These are phyloP conservation scores for Coleophora deauratella DNA, from an alignment of 2,888 invertebrate species.

Conservation along the genomic window DNA sequence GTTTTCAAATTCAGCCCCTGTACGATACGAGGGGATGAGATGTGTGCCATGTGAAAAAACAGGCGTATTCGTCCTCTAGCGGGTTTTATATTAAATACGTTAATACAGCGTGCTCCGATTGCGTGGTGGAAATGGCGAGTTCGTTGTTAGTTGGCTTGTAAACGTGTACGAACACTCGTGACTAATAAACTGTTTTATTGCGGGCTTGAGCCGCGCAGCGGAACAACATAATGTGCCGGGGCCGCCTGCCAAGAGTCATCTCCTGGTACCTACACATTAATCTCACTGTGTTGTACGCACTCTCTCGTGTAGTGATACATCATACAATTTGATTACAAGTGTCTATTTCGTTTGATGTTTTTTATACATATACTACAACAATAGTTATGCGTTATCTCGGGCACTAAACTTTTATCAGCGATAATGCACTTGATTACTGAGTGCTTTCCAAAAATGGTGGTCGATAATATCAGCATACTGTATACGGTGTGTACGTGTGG, in stretches of 20 bases:
- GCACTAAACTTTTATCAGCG: slow-evolving; percentile 6
- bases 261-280: slow-evolving; percentile 27
- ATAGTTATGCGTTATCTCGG: slow-evolving; percentile 7
- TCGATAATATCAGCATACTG: slow-evolving; percentile 2
- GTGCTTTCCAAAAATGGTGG: too few species aligned
- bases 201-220: slow-evolving; percentile 39
- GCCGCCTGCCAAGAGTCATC: slow-evolving; percentile 27
- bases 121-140: slow-evolving; percentile 23
- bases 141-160: slow-evolving; percentile 34
- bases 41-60: slow-evolving; percentile 64
- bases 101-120: slow-evolving; percentile 35
- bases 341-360: slow-evolving; percentile 17
- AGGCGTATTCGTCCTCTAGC: slow-evolving; percentile 44
- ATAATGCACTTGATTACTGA: slow-evolving; percentile 1
- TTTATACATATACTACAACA: too few species aligned
- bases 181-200: slow-evolving; percentile 51
- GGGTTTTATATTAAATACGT: slow-evolving; percentile 59
- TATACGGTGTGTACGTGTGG: slow-evolving; percentile 1
- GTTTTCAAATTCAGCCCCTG: slow-evolving; percentile 71
- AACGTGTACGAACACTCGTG: slow-evolving; percentile 39
- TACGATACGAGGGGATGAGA: slow-evolving; percentile 52
- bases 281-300: slow-evolving; percentile 28
- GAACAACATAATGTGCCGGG: slow-evolving; percentile 34
- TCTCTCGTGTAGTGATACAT: slow-evolving; percentile 20
- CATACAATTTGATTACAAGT: slow-evolving; percentile 18